phyloP scores from a whole-genome alignment of 2,888 invertebrate species.

The Drosophila cognata region DNA sequence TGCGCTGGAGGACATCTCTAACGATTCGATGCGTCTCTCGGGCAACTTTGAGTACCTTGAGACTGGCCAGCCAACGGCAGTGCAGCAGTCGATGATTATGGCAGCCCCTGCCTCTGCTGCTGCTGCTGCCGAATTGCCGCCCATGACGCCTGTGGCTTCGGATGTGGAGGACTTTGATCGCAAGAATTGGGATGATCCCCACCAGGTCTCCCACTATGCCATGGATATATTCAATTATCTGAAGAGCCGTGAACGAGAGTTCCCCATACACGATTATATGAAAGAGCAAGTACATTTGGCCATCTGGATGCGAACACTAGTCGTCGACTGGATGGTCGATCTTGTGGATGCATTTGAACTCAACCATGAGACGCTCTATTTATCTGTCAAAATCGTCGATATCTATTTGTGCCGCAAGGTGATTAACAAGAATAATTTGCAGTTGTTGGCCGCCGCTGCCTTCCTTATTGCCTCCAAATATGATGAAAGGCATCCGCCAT shows the following conservation, averaged over 20 bases:
- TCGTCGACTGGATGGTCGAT: slow-evolving; percentile 99
- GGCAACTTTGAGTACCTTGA: slow-evolving; percentile 78
- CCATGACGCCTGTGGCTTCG: slow-evolving; percentile 86
- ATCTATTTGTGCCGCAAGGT: slow-evolving; percentile 90
- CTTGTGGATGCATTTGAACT: slow-evolving; percentile 98
- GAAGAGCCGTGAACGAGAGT: slow-evolving; percentile 92
- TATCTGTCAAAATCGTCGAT: slow-evolving; percentile 98
- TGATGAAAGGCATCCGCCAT: slow-evolving; percentile 97
- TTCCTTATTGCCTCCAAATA: slow-evolving; percentile 98
- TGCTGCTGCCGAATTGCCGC: slow-evolving; percentile 49
- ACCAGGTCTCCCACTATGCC: slow-evolving; percentile 95
- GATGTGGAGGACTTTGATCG: slow-evolving; percentile 93
- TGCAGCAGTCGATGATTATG: slow-evolving; percentile 7
- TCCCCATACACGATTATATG: slow-evolving; percentile 93
- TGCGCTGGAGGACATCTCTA: slow-evolving; percentile 89
- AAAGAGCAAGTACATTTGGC: slow-evolving; percentile 91
- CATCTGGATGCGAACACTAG: slow-evolving; percentile 94
- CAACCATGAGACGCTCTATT: slow-evolving; percentile 98
- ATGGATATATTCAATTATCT: slow-evolving; percentile 97
- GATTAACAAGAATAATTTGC: slow-evolving; percentile 93
- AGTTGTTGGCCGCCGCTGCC: slow-evolving; percentile 96
- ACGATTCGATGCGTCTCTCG: slow-evolving; percentile 82
- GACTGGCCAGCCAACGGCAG: slow-evolving; percentile 52
- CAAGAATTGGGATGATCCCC: slow-evolving; percentile 93
- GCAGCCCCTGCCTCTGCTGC: slow-evolving; percentile 36